Base-by-base conservation (phyloP, 1,140 invertebrate genomes). In the Olivierus martensii region DNA sequence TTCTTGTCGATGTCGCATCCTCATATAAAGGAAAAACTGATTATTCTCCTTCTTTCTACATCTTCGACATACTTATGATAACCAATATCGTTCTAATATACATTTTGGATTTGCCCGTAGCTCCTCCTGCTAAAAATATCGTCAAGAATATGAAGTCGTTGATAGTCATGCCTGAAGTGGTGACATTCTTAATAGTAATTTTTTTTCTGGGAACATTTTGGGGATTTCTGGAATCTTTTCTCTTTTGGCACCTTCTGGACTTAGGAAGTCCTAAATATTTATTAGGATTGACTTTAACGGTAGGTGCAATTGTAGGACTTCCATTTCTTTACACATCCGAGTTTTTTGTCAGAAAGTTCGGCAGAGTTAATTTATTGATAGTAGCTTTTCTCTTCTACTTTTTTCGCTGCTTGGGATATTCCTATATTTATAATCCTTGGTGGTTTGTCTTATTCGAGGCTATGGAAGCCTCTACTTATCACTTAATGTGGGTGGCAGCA, bases 211-310 rank as follows among this genome's bases (percentile, higher is more conserved):
- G 84, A 9, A 80, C 77, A 0, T 79, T 79, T 11, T 87, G 83
- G 82, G 85, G 85, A 7, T 87, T 84, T 65, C 79, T 87, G 39
- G 85, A 88, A 67, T 85, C 79, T 52, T 91, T 88, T 67, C 70
- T 90, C 3, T 90, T 89, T 67, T 88, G 84, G 84, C 75, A 87
- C 52, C 74, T 90, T 9, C 77, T 85, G 67, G 84, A 86, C 63
- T 69, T 88, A 49, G 84, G 83, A 14, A 82, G 78, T 9, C 80
- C 80, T 1, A 78, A 83, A 55, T 81, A 80, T 9, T 69, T 90
- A 21, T 85, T 90, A 78, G 87, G 87, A 15, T 77, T 90, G 47
- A 87, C 84, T 0, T 78, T 89, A 55, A 83, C 84, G 0, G 79
- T 87, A 21, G 83, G 82, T 11, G 82, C 82, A 21, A 69, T 85